Percentiles rank a stretch among this genome's conserved stretches.
These are phyloP conservation scores for Saccopteryx bilineata DNA, from an alignment of 2,113 vertebrate genomes.

Conservation along the genomic window DNA sequence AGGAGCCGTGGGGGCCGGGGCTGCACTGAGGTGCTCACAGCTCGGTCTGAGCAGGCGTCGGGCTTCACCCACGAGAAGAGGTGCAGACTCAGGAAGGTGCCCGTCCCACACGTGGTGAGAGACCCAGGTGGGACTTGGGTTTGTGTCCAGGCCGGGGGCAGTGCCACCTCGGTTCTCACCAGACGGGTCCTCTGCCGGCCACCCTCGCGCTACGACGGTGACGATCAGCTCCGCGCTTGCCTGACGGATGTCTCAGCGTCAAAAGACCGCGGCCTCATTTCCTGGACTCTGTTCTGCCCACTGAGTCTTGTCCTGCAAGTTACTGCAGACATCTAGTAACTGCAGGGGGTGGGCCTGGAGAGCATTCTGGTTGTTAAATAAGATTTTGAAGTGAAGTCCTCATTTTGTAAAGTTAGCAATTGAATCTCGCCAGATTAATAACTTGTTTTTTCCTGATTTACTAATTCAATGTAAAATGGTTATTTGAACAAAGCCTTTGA, in stretches of 20 bases:
- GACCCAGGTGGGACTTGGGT: background rate
- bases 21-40: no score
- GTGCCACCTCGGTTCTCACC: background rate
- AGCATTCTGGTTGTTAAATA: background rate
- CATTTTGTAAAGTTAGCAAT: background rate
- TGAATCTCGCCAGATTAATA: slow-evolving; percentile 12
- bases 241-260: background rate
- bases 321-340: slow-evolving; percentile 41
- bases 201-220: background rate
- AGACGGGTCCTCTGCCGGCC: background rate
- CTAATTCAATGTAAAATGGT: slow-evolving; percentile 14
- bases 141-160: background rate
- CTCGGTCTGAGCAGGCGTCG: no score
- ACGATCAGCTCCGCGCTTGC: background rate
- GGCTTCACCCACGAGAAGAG: no score
- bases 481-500: background rate
- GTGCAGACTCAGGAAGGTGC: no score
- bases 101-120: background rate
- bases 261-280: background rate
- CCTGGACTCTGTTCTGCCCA: background rate
- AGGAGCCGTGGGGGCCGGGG: no score
- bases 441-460: slow-evolving; percentile 45
- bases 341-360: background rate
- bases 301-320: background rate
- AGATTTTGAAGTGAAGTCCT: slow-evolving; percentile 37